phyloP scores from a whole-genome alignment of 2,888 invertebrate genomes.

The Andrena camellia region DNA sequence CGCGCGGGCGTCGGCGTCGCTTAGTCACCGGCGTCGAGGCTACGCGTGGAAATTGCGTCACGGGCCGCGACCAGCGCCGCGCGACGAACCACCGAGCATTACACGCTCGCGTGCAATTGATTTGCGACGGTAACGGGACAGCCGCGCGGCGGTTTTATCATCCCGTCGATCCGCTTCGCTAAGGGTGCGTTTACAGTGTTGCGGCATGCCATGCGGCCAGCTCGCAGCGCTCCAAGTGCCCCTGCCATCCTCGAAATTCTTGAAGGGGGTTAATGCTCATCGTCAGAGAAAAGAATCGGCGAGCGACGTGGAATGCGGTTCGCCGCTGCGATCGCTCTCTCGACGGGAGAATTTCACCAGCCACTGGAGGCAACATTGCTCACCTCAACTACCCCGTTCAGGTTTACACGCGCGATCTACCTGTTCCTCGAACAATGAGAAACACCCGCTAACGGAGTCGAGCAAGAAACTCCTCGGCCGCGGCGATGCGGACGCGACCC shows the following conservation, averaged over 20 bases:
- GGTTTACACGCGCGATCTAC: too few species aligned
- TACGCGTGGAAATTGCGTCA: conserved; percentile 59
- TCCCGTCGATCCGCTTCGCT: conserved; percentile 7
- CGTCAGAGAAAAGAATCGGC: too few species aligned
- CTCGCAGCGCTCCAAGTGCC: neutral
- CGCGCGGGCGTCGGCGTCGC: conserved; percentile 44
- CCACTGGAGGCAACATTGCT: too few species aligned
- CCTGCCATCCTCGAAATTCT: too few species aligned
- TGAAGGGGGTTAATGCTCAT: too few species aligned
- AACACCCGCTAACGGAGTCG: neutral
- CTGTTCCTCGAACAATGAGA: too few species aligned
- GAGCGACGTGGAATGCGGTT: too few species aligned
- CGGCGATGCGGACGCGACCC: neutral
- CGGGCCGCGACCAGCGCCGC: conserved; percentile 32
- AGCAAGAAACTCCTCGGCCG: neutral
- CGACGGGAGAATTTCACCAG: too few species aligned
- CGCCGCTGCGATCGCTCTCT: too few species aligned
- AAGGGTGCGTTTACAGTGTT: neutral
- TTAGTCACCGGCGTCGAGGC: conserved; percentile 43
- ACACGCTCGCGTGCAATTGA: conserved; percentile 40
- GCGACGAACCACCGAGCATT: conserved; percentile 8
- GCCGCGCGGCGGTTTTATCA: conserved; percentile 22
- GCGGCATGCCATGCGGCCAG: neutral
- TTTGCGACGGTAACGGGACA: conserved; percentile 36
- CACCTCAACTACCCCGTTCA: too few species aligned